These are phyloP conservation scores for Dasysyrphus tricinctus DNA, from an alignment of 2,888 invertebrate genomes.

Conservation along the genomic window DNA sequence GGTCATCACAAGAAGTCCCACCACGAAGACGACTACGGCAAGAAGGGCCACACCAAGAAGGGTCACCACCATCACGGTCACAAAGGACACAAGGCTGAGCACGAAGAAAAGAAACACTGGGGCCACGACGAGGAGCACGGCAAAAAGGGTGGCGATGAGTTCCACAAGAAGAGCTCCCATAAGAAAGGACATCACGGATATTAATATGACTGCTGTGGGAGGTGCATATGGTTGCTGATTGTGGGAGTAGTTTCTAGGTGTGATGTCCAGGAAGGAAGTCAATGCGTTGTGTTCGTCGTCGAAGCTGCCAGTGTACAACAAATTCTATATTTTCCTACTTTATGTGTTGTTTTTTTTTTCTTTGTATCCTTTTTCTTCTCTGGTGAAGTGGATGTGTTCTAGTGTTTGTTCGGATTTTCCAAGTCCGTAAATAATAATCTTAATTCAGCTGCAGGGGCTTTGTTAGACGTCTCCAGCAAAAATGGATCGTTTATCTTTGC, in stretches of 20 bases:
- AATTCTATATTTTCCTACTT: constrained; percentile 53
- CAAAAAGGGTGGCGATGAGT: constrained; percentile 91
- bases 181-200: constrained; percentile 83
- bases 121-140: constrained; percentile 89
- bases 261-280: constrained; percentile 53
- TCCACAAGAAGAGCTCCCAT: constrained; percentile 88
- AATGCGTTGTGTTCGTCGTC: constrained; percentile 50
- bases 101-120: constrained; percentile 91
- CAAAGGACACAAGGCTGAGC: constrained; percentile 91
- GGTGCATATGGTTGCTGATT: not conserved
- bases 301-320: constrained; percentile 46
- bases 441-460: constrained; percentile 40
- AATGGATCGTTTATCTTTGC: constrained; percentile 55
- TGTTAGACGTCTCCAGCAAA: constrained; percentile 51
- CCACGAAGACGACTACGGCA: constrained; percentile 90
- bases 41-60: constrained; percentile 91
- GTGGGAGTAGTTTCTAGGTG: not conserved
- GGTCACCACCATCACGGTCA: constrained; percentile 92
- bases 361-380: constrained; percentile 1
- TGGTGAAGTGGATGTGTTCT: constrained; percentile 15
- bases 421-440: constrained; percentile 68
- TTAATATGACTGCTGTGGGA: constrained; percentile 43
- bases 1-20: constrained; percentile 91
- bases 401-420: constrained; percentile 31
- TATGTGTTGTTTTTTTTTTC: no score